Percentiles rank a stretch among this genome's conserved stretches.
Conservation (phyloP, 2,113 vertebrate species). For the Sorex araneus region DNA sequence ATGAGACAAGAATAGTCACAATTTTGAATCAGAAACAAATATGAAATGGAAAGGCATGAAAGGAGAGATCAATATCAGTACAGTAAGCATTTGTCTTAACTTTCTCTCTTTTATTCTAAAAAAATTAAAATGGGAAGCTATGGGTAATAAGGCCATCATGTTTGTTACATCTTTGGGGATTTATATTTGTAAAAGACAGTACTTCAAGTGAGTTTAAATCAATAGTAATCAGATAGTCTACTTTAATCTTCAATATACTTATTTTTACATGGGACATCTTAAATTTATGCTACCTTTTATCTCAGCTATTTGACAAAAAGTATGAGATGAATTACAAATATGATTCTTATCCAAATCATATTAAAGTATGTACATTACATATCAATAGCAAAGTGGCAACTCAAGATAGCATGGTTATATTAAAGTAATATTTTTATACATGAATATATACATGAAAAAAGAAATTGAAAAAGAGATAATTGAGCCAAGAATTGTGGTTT, state of each 20-base stretch:
- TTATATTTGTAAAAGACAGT: constrained; percentile 7
- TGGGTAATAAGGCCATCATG: rapidly evolving
- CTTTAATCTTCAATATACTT: not conserved
- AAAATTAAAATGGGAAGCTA: not conserved
- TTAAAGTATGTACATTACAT: not conserved
- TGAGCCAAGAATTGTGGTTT: not conserved
- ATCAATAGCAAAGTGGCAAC: constrained; percentile 2
- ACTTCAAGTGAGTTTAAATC: constrained; percentile 10
- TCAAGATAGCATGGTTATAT: not conserved
- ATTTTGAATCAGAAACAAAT: not conserved
- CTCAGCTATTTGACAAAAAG: not conserved
- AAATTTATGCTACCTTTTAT: constrained; percentile 33
- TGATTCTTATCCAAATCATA: not conserved
- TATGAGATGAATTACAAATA: not conserved
- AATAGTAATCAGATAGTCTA: not conserved
- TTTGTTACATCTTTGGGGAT: not conserved
- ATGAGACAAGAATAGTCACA: too few relatives aligned
- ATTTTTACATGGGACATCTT: not conserved
- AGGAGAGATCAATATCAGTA: too few relatives aligned
- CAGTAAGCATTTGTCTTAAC: not conserved
- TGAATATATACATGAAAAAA: not conserved
- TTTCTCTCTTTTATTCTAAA: not conserved
- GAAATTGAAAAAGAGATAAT: not conserved
- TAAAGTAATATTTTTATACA: not conserved
- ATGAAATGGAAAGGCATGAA: too few relatives aligned